Percentiles rank a stretch among this genome's conserved stretches.
Conservation (phyloP, 2,888 invertebrate species). For the Pyrochroa serraticornis region DNA sequence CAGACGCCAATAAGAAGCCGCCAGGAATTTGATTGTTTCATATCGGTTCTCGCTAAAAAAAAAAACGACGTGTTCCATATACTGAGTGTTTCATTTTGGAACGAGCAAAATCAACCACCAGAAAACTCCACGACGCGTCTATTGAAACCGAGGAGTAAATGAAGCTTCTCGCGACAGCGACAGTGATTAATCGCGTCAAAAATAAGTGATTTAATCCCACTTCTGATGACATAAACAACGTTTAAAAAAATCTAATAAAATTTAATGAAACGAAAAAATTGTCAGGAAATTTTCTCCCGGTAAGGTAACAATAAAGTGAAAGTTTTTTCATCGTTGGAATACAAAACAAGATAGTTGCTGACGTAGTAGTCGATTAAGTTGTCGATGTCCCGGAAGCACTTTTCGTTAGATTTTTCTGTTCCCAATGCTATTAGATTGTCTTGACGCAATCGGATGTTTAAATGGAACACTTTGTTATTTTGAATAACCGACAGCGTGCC, state of each 20-base stretch:
- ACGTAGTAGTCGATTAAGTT: constrained; percentile 64
- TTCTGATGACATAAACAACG: no score
- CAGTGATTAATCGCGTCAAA: no score
- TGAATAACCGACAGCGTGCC: constrained; percentile 65
- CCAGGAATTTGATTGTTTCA: constrained; percentile 33
- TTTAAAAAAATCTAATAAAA: no score
- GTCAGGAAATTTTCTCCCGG: constrained; percentile 27
- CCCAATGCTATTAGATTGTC: constrained; percentile 65
- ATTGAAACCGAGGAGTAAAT: no score
- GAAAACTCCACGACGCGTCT: no score
- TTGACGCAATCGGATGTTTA: constrained; percentile 61
- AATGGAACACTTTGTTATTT: constrained; percentile 62
- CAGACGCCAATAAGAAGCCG: constrained; percentile 18
- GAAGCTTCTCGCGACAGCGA: no score
- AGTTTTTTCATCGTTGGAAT: constrained; percentile 60
- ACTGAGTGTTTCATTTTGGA: no score
- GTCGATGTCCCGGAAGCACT: constrained; percentile 61
- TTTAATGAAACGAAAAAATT: not conserved
- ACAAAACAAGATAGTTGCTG: constrained; percentile 62
- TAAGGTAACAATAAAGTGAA: constrained; percentile 61
- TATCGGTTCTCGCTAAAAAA: constrained; percentile 1
- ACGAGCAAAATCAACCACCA: no score
- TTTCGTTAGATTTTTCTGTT: constrained; percentile 62
- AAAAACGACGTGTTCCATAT: no score
- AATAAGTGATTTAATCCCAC: no score